Evolutionary conservation across 2,113 vertebrate genomes (phyloP).

Genomic region (Gymnorhina tibicen): DNA sequence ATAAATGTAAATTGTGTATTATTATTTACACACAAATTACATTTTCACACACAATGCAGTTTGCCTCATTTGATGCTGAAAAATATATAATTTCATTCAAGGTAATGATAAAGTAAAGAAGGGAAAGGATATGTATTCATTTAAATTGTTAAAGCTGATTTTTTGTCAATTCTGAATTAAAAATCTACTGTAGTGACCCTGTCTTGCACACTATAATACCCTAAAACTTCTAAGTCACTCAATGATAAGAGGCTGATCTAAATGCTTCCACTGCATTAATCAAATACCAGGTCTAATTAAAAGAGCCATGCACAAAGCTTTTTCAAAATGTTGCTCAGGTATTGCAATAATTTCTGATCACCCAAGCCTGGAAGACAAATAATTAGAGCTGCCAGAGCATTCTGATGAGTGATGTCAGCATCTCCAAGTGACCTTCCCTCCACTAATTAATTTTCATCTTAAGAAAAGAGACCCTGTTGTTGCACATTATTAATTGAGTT

Average conservation of each 20-base stretch:
- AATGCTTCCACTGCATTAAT: constrained; percentile 98
- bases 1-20: constrained; percentile 8
- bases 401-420: constrained; percentile 99
- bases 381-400: constrained; percentile 99
- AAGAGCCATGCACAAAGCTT: constrained; percentile 97
- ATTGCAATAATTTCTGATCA: constrained; percentile 99
- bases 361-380: constrained; percentile 99
- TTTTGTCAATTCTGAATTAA: constrained; percentile 59
- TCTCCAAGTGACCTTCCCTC: constrained; percentile 99
- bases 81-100: constrained; percentile 14
- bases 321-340: constrained; percentile 99
- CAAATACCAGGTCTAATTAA: constrained; percentile 99
- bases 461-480: constrained; percentile 99
- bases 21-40: constrained; percentile 26
- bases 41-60: background rate
- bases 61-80: background rate
- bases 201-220: constrained; percentile 89
- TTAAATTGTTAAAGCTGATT: constrained; percentile 53
- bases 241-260: constrained; percentile 96
- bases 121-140: constrained; percentile 37
- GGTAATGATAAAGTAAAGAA: constrained; percentile 31
- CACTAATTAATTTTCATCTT: constrained; percentile 99
- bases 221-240: constrained; percentile 93
- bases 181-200: constrained; percentile 79
- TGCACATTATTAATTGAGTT: constrained; percentile 99